Conservation (phyloP, 2,113 vertebrate genomes). For the Echinops telfairi region DNA sequence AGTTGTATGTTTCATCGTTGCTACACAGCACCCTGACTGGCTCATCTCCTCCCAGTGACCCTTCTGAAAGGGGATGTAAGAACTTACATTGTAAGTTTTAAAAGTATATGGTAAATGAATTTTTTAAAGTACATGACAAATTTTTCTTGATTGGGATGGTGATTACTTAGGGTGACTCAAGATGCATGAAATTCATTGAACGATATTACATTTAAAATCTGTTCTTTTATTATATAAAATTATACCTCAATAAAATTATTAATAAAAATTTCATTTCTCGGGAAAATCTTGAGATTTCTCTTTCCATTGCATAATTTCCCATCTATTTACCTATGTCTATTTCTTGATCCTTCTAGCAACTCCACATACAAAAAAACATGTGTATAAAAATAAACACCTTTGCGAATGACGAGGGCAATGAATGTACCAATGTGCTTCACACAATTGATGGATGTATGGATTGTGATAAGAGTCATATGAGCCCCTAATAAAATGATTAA, state of each 20-base stretch:
- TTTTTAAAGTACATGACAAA: neutral
- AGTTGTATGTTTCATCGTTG: too few relatives aligned
- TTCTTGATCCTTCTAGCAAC: neutral
- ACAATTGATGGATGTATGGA: too few relatives aligned
- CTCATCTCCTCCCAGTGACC: too few relatives aligned
- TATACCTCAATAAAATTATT: neutral
- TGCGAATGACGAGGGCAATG: too few relatives aligned
- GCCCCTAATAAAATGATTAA: too few relatives aligned
- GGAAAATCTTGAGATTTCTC: slow-evolving; percentile 34
- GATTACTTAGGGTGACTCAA: too few relatives aligned
- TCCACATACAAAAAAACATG: neutral
- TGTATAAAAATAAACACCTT: neutral
- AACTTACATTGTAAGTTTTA: neutral
- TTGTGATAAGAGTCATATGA: too few relatives aligned
- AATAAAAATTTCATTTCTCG: neutral
- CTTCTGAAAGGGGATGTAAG: too few relatives aligned
- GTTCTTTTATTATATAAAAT: slow-evolving; percentile 8
- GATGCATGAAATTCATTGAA: neutral
- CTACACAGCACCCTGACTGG: too few relatives aligned
- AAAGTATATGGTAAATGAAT: neutral
- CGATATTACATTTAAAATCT: neutral
- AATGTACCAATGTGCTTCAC: too few relatives aligned
- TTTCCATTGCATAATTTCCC: neutral
- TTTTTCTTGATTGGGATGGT: neutral
- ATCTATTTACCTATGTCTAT: neutral